phyloP scores from a whole-genome alignment of 2,888 invertebrate species.

The Tromatobia lineatoria region DNA sequence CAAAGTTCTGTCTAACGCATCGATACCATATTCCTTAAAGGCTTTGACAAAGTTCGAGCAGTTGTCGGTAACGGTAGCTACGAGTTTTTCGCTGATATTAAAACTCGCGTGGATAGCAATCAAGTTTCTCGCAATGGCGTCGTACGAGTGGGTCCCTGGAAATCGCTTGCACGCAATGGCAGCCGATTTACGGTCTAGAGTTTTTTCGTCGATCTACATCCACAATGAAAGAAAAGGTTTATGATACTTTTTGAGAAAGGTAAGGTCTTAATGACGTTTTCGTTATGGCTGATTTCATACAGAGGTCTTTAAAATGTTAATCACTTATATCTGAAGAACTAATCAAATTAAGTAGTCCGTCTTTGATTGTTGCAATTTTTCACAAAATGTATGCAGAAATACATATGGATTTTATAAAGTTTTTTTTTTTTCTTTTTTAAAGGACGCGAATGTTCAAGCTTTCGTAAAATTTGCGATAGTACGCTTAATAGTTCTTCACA shows the following conservation, averaged over 20 bases:
- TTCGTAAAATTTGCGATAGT: too few relatives aligned
- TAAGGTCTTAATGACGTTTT: conserved; percentile 5
- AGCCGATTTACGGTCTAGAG: conserved; percentile 49
- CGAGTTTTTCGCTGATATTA: conserved; percentile 13
- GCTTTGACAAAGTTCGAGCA: conserved; percentile 59
- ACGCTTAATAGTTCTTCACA: too few relatives aligned
- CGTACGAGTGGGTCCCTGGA: conserved; percentile 41
- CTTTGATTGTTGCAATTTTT: too few relatives aligned
- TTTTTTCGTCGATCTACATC: conserved; percentile 35
- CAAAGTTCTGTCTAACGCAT: neutral
- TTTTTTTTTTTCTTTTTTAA: too few relatives aligned
- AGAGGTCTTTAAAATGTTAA: too few relatives aligned
- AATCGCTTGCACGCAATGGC: conserved; percentile 56
- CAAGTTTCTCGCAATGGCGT: conserved; percentile 32
- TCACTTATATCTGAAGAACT: too few relatives aligned
- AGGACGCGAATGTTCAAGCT: too few relatives aligned
- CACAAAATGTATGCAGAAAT: too few relatives aligned
- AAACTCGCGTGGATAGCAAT: conserved; percentile 30
- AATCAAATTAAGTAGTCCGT: too few relatives aligned
- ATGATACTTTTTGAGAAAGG: neutral
- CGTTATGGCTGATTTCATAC: too few relatives aligned
- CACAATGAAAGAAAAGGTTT: conserved; percentile 2
- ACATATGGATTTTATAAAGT: too few relatives aligned
- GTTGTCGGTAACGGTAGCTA: conserved; percentile 58
- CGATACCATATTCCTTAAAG: conserved; percentile 44